phyloP scores from a whole-genome alignment of 2,113 vertebrate genomes.

The Macrotis lagotis region DNA sequence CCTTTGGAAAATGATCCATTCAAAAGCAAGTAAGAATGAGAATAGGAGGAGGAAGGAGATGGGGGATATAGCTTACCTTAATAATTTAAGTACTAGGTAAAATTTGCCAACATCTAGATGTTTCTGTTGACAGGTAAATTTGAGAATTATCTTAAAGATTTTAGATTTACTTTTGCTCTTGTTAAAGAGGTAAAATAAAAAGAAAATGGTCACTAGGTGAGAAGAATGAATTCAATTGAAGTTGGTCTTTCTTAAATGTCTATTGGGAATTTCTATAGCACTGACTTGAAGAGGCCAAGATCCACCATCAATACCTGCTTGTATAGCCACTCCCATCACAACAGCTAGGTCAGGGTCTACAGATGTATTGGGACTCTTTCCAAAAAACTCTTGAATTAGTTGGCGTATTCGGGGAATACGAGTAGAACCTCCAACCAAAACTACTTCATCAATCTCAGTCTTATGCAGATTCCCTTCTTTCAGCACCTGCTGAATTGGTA shows the following conservation, averaged over 20 bases:
- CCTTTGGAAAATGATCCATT: constrained; percentile 38
- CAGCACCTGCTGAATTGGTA: constrained; percentile 91
- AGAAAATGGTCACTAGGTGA: constrained; percentile 42
- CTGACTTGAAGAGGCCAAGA: constrained; percentile 99
- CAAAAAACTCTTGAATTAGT: constrained; percentile 93
- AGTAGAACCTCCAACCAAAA: constrained; percentile 96
- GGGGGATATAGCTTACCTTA: constrained; percentile 17
- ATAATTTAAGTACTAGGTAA: constrained; percentile 33
- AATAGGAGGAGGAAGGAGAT: background rate
- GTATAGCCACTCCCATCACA: constrained; percentile 94
- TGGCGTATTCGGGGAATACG: constrained; percentile 93
- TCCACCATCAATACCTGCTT: constrained; percentile 96
- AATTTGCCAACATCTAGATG: constrained; percentile 35
- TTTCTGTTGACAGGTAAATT: constrained; percentile 36
- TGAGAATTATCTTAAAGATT: constrained; percentile 19
- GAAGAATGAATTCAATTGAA: constrained; percentile 86
- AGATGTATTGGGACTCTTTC: constrained; percentile 95
- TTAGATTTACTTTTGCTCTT: constrained; percentile 5
- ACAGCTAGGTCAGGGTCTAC: constrained; percentile 97
- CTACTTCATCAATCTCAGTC: constrained; percentile 94
- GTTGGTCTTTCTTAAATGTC: constrained; percentile 94
- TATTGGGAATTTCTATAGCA: constrained; percentile 97
- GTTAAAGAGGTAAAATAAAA: constrained; percentile 32
- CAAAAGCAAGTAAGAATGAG: constrained; percentile 38
- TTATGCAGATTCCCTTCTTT: constrained; percentile 89